Percentiles rank a stretch among this genome's conserved stretches.
These are phyloP conservation scores for Hydrolagus colliei DNA, from an alignment of 2,797 vertebrate species.

Conservation along the genomic window DNA sequence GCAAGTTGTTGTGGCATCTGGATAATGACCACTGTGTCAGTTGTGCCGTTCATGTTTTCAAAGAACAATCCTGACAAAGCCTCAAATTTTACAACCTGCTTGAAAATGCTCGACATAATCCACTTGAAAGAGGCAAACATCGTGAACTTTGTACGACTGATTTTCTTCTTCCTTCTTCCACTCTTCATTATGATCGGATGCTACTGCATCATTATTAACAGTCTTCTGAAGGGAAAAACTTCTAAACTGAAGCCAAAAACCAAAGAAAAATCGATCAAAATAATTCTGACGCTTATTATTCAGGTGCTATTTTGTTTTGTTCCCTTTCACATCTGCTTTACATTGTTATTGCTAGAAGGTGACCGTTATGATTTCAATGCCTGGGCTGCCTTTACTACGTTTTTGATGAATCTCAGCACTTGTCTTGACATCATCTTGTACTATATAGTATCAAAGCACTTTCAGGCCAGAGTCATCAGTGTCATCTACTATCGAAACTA, in stretches of 20 bases:
- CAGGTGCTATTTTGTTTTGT: conserved; percentile 87
- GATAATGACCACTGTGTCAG: conserved; percentile 77
- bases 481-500: conserved; percentile 94
- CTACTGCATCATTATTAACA: conserved; percentile 81
- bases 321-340: conserved; percentile 81
- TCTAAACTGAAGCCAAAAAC: conserved; percentile 91
- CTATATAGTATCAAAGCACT: conserved; percentile 95
- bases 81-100: conserved; percentile 74
- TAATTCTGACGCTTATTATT: conserved; percentile 80
- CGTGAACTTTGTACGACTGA: conserved; percentile 72
- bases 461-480: conserved; percentile 90
- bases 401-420: conserved; percentile 90
- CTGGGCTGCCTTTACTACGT: conserved; percentile 82
- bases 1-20: conserved; percentile 71
- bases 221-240: conserved; percentile 74
- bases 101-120: conserved; percentile 80
- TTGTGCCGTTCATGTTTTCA: conserved; percentile 67
- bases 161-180: conserved; percentile 86
- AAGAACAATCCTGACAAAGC: conserved; percentile 64
- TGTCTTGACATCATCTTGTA: conserved; percentile 88
- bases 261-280: conserved; percentile 88
- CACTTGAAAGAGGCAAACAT: conserved; percentile 66
- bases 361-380: conserved; percentile 53
- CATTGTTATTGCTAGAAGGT: conserved; percentile 61
- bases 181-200: conserved; percentile 84